A percentile compares a stretch with the other conserved stretches of the same genome.
Conservation (phyloP, 2,113 vertebrate species). For the Brachyhypopomus occidentalis region DNA sequence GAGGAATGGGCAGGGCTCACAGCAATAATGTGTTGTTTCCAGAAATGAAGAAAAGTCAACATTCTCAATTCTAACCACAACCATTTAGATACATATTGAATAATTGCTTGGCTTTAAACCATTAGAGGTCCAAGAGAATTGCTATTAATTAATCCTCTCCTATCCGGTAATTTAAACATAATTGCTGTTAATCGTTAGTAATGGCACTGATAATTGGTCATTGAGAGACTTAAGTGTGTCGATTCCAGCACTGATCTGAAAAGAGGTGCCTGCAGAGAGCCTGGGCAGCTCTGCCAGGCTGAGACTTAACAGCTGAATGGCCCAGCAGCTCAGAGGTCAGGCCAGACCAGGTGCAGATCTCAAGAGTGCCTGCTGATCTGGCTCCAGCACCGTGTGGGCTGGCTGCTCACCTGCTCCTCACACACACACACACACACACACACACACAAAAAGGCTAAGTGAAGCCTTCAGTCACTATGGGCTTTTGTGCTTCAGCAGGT, state of each 20-base stretch:
- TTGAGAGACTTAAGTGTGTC: constrained; percentile 47
- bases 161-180: constrained; percentile 54
- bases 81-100: constrained; percentile 38
- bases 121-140: constrained; percentile 43
- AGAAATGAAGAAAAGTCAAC: constrained; percentile 29
- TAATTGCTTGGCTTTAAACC: constrained; percentile 22
- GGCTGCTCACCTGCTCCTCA: constrained; percentile 42
- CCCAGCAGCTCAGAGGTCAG: constrained; percentile 47
- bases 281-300: constrained; percentile 40
- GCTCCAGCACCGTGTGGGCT: constrained; percentile 41
- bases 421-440: constrained; percentile 14
- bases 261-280: constrained; percentile 47
- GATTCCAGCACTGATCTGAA: constrained; percentile 49
- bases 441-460: constrained; percentile 44
- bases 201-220: constrained; percentile 59
- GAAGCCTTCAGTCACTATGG: constrained; percentile 49
- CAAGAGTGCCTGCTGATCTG: constrained; percentile 31
- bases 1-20: constrained; percentile 25
- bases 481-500: constrained; percentile 62
- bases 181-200: constrained; percentile 59
- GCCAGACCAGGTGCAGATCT: constrained; percentile 54
- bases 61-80: constrained; percentile 20
- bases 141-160: constrained; percentile 49
- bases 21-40: constrained; percentile 37
- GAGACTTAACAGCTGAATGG: constrained; percentile 55